These are phyloP conservation scores for Ardeotis arabs DNA, from an alignment of 2,113 vertebrate species.

Conservation along the genomic window DNA sequence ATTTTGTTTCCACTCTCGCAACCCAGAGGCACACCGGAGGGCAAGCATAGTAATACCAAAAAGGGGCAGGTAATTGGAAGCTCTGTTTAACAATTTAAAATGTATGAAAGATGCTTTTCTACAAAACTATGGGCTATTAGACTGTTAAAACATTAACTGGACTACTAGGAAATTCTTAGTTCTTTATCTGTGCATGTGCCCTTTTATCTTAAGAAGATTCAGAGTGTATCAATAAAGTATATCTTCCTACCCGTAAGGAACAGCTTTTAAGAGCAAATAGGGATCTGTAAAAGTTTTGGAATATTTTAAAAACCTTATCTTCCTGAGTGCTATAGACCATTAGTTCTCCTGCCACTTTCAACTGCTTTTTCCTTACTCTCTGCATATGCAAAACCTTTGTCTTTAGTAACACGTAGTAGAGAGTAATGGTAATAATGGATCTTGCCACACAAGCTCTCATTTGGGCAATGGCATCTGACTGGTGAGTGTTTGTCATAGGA, in stretches of 20 bases:
- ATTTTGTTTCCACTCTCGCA: not conserved
- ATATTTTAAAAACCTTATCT: not conserved
- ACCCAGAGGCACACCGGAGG: not conserved
- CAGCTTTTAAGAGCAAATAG: not conserved
- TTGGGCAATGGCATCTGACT: not conserved
- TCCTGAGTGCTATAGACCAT: not conserved
- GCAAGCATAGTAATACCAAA: not conserved
- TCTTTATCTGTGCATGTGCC: not conserved
- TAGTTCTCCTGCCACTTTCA: not conserved
- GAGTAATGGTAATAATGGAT: not conserved
- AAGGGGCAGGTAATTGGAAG: not conserved
- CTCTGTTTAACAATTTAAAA: not conserved
- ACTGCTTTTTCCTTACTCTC: not conserved
- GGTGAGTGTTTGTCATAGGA: not conserved
- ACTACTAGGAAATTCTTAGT: not conserved
- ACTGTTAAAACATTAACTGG: not conserved
- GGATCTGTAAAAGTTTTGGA: not conserved
- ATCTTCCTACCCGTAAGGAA: not conserved
- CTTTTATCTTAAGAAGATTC: not conserved
- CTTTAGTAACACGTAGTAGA: not conserved
- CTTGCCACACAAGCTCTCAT: not conserved
- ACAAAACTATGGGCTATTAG: not conserved
- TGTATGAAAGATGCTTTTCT: not conserved
- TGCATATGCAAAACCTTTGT: not conserved
- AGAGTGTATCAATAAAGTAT: rapidly evolving